Percentiles rank a stretch among this genome's conserved stretches.
Evolutionary conservation across 2,113 vertebrate species (phyloP).

Genomic region (Rattus rattus): DNA sequence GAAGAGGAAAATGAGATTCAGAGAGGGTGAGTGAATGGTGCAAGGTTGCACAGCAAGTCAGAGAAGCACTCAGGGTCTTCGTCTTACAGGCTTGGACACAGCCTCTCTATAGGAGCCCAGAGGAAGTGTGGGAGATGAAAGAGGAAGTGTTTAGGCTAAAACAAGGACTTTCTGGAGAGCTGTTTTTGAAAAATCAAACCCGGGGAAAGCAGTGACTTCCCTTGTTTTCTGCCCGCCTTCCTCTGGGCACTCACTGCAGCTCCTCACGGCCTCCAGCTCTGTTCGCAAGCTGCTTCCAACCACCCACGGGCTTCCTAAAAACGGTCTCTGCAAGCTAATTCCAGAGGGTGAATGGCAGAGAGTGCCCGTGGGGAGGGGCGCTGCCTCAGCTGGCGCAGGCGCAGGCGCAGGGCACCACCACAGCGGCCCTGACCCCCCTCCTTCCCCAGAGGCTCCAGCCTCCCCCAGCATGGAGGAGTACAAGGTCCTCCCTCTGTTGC

Average conservation of each 20-base stretch:
- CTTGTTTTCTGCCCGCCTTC: slow-evolving; percentile 63
- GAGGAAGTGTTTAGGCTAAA: slow-evolving; percentile 48
- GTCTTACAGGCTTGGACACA: not conserved
- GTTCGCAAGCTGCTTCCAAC: slow-evolving; percentile 75
- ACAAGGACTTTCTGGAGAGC: slow-evolving; percentile 63
- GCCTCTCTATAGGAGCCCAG: not conserved
- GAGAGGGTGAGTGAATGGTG: not conserved
- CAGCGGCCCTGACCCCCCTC: not conserved
- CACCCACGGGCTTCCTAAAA: slow-evolving; percentile 81
- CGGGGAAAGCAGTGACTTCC: slow-evolving; percentile 38
- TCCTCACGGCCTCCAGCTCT: slow-evolving; percentile 68
- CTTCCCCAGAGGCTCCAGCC: not conserved
- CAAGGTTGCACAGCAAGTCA: not conserved
- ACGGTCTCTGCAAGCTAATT: slow-evolving; percentile 78
- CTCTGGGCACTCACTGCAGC: slow-evolving; percentile 67
- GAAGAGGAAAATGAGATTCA: slow-evolving; percentile 20
- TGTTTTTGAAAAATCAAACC: slow-evolving; percentile 67
- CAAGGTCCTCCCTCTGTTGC: not conserved
- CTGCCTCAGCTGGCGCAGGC: slow-evolving; percentile 33
- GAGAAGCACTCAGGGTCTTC: not conserved
- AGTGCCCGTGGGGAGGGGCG: slow-evolving; percentile 18
- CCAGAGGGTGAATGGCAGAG: slow-evolving; percentile 80
- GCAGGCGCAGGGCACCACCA: not conserved
- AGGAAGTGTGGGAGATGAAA: not conserved
- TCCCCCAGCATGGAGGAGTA: not conserved